Conservation (phyloP, 2,797 vertebrate species). For the Thaleichthys pacificus region DNA sequence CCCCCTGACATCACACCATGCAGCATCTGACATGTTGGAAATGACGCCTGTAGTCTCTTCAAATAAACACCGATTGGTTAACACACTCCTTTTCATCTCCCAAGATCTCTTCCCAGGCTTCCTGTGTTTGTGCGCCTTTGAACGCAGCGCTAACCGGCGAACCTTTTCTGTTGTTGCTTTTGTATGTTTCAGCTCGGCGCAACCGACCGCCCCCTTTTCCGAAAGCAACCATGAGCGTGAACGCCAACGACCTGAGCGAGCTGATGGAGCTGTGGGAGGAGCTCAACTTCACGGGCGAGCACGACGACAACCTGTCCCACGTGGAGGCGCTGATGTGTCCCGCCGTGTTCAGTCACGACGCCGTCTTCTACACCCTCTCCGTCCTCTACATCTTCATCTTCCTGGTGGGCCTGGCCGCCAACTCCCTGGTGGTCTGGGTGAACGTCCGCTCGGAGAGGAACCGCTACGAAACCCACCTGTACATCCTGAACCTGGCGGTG, state of each 20-base stretch:
- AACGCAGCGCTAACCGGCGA: slow-evolving; percentile 17
- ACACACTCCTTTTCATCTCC: slow-evolving; percentile 24
- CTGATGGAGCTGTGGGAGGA: slow-evolving; percentile 75
- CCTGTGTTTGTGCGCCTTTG: background rate
- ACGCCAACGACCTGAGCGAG: slow-evolving; percentile 75
- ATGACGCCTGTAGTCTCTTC: slow-evolving; percentile 38
- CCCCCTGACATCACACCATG: slow-evolving; percentile 24
- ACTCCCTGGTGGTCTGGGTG: slow-evolving; percentile 86
- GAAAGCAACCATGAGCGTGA: slow-evolving; percentile 69
- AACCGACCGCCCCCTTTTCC: background rate
- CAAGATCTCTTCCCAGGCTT: background rate
- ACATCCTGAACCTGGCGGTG: slow-evolving; percentile 86
- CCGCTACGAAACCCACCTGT: slow-evolving; percentile 86
- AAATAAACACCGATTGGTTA: slow-evolving; percentile 45
- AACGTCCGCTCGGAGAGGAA: slow-evolving; percentile 81
- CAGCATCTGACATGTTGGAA: slow-evolving; percentile 39
- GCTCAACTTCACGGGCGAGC: slow-evolving; percentile 76
- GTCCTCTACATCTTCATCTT: slow-evolving; percentile 89
- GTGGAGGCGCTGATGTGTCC: slow-evolving; percentile 80
- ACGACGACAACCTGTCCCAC: slow-evolving; percentile 73
- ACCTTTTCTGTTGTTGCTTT: slow-evolving; percentile 37
- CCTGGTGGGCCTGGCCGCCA: slow-evolving; percentile 84
- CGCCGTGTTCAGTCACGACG: slow-evolving; percentile 67
- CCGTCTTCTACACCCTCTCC: slow-evolving; percentile 79
- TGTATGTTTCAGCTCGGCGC: background rate